phyloP scores from a whole-genome alignment of 2,113 vertebrate species.

The Bagarius yarrelli region DNA sequence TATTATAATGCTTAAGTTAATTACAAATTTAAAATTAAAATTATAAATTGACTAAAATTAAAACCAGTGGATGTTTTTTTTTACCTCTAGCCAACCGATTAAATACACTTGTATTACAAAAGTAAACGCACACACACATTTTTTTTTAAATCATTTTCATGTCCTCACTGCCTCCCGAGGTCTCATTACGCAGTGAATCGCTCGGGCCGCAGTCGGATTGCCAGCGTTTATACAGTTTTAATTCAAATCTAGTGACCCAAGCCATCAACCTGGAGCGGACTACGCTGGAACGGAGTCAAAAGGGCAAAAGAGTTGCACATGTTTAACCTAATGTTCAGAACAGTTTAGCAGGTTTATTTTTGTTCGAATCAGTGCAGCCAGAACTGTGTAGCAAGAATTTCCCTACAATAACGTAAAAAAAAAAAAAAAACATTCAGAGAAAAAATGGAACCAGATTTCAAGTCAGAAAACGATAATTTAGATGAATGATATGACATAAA shows the following conservation, averaged over 20 bases:
- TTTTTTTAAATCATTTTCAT: neutral
- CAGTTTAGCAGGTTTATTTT: neutral
- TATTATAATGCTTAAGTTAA: no score
- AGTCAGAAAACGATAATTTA: no score
- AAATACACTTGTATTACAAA: neutral
- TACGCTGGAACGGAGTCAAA: neutral
- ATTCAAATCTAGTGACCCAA: conserved; percentile 32
- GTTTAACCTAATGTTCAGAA: conserved; percentile 26
- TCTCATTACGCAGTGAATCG: conserved; percentile 41
- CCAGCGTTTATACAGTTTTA: conserved; percentile 7
- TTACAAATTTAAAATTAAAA: no score
- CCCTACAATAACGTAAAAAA: neutral
- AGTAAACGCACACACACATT: neutral
- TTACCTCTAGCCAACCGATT: neutral
- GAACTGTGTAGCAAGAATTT: neutral
- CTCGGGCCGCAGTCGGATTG: conserved; percentile 17
- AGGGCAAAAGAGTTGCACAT: conserved; percentile 3
- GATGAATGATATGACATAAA: no score
- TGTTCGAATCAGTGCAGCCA: neutral
- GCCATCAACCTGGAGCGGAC: conserved; percentile 19
- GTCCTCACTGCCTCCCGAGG: conserved; percentile 26
- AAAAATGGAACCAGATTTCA: no score
- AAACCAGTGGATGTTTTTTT: neutral
- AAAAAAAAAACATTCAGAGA: no score
- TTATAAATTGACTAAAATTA: neutral